phyloP scores from a whole-genome alignment of 2,113 vertebrate species.

The Gorilla gorilla region DNA sequence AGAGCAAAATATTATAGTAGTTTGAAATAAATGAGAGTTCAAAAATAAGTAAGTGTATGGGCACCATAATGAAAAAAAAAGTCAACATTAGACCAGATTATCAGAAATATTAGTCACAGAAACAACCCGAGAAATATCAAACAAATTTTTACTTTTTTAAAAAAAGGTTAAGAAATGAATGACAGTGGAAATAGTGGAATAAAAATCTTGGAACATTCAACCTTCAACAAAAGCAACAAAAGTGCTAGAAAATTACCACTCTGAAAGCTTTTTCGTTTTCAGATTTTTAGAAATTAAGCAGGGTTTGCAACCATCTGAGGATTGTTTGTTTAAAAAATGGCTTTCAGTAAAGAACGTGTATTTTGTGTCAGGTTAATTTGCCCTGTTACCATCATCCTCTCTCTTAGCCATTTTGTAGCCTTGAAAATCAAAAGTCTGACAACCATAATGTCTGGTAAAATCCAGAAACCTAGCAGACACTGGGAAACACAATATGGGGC shows the following conservation, averaged over 20 bases:
- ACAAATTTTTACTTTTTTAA: not conserved
- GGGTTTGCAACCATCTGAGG: not conserved
- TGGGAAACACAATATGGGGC: fast-evolving
- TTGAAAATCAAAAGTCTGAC: not conserved
- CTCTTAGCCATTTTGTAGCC: not conserved
- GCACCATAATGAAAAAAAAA: not conserved
- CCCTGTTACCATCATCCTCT: not conserved
- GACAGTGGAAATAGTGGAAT: not conserved
- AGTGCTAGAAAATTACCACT: not conserved
- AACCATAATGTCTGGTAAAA: not conserved
- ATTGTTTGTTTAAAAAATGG: not conserved
- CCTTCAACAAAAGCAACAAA: not conserved
- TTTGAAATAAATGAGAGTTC: not conserved
- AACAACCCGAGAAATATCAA: not conserved
- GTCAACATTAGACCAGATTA: not conserved
- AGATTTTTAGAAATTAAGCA: not conserved
- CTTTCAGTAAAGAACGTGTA: not conserved
- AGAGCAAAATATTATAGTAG: not conserved
- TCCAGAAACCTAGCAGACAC: not conserved
- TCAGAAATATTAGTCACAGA: not conserved
- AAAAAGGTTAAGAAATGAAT: not conserved
- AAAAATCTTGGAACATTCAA: not conserved
- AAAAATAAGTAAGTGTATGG: not conserved
- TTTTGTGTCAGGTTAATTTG: too few relatives aligned
- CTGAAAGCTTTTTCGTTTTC: not conserved